Base-by-base conservation (phyloP, 2,113 vertebrate species). In the Chionis minor region DNA sequence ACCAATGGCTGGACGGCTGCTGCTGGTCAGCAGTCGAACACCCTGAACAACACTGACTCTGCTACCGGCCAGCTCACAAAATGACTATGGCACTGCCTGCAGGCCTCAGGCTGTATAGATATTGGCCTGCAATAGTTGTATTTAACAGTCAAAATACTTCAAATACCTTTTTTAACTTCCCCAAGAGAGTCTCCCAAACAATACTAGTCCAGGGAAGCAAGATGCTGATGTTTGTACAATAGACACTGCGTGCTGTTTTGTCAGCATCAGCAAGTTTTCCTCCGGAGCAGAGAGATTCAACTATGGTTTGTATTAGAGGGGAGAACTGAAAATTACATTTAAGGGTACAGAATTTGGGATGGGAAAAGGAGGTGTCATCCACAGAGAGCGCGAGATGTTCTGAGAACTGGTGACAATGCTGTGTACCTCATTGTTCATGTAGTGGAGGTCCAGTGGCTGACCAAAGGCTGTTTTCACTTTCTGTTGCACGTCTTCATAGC, bases 351-450 rank as follows among this genome's bases (percentile, higher is more conserved):
- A 51, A 52, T 42, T 44, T 40, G 81, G 42, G 71, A 51, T n/a
- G 49, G 65, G 35, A 61, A 74, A 59, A 62, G 81, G 42, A 59
- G 35, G 19, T 6, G 14, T 7, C 22, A 40, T 3, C 15, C 55
- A 89, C 30, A 63, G 47, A 59, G 44, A 6, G 28, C 0, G 2
- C 17, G 23, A 4, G 10, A 33, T 1, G 61, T 21, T n/a, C 30
- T 30, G 63, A 73, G 69, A 24, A 16, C 20, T 10, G n/a, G 1
- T 1, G 42, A 52, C 14, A 23, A 62, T 0, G 15, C 58, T 92
- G 92, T 86, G 72, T 97, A 99, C 99, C 99, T 99, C 99, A 38
- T 99, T 99, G 97, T 99, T 99, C 98, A 99, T 98, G 93, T 99
- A 99, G 98, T 99, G 98, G 49, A 99, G 98, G 94, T 99, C 99